Percentiles rank a stretch among this genome's conserved stretches.
phyloP scores from a whole-genome alignment of 2,113 vertebrate species.

The Myiozetetes cayanensis region DNA sequence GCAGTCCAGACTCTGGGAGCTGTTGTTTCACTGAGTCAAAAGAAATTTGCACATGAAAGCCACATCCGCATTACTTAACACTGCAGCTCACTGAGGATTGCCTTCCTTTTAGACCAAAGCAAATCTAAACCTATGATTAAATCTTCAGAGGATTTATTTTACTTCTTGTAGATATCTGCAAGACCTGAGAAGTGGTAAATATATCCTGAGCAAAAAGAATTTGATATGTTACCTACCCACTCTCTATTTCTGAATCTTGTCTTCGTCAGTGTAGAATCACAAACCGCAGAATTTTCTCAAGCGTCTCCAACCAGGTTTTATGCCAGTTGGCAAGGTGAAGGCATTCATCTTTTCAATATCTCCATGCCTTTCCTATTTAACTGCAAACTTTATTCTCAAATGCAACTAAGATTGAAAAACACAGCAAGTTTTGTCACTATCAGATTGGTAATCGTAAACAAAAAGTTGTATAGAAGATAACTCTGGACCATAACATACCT shows the following conservation, averaged over 20 bases:
- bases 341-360: conserved; percentile 2
- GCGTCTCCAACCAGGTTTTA: not conserved
- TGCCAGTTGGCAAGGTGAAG: not conserved
- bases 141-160: conserved; percentile 39
- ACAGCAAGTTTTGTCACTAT: not conserved
- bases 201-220: not conserved
- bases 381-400: conserved; percentile 47
- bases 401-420: conserved; percentile 26
- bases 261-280: not conserved
- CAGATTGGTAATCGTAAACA: not conserved
- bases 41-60: conserved; percentile 80
- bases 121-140: conserved; percentile 58
- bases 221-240: not conserved
- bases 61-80: conserved; percentile 70
- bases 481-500: not conserved
- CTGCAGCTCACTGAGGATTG: conserved; percentile 46
- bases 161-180: not conserved
- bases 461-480: not conserved
- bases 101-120: conserved; percentile 56
- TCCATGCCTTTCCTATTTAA: conserved; percentile 18
- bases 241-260: not conserved
- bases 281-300: not conserved
- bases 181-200: conserved; percentile 10
- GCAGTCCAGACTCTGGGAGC: conserved; percentile 68
- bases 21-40: conserved; percentile 76